Percentiles rank a stretch among this genome's conserved stretches.
Evolutionary conservation across 92 coral and sea anemone genomes (phyloP).

Genomic region (Meandrina meandrites): DNA sequence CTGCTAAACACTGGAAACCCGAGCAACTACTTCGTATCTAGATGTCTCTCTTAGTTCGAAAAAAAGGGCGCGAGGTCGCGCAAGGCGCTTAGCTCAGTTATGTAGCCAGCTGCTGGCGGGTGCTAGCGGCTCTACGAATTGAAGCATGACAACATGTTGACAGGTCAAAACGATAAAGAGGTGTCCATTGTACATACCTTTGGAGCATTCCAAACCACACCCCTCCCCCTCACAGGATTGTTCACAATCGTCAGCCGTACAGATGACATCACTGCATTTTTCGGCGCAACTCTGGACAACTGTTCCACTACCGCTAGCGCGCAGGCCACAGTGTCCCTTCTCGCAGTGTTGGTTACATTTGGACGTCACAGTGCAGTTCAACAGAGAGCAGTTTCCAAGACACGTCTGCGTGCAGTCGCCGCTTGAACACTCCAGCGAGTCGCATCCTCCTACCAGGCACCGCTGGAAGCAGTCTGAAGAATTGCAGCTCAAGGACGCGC

Average conservation of each 20-base stretch:
- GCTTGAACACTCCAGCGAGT: constrained; percentile 47
- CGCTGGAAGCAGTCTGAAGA: constrained; percentile 50
- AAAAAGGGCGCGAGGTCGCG: too few relatives aligned
- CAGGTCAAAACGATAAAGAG: too few relatives aligned
- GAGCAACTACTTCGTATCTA: too few relatives aligned
- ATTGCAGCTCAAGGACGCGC: constrained; percentile 42
- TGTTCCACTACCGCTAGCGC: constrained; percentile 29
- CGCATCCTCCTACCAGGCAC: constrained; percentile 46
- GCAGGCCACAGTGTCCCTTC: constrained; percentile 53
- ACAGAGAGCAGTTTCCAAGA: constrained; percentile 27
- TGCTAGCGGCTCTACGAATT: too few relatives aligned
- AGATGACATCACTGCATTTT: constrained; percentile 46
- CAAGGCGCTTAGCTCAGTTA: too few relatives aligned
- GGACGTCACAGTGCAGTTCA: constrained; percentile 26
- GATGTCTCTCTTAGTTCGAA: too few relatives aligned
- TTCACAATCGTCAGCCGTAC: constrained; percentile 45
- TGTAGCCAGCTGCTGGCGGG: too few relatives aligned
- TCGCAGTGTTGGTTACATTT: constrained; percentile 73
- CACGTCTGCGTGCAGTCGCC: constrained; percentile 64
- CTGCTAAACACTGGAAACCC: too few relatives aligned
- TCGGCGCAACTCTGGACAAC: constrained; percentile 60
- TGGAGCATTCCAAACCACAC: constrained; percentile 50
- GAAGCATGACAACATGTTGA: too few relatives aligned
- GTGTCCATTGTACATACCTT: not conserved
- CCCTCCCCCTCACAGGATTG: constrained; percentile 62